Evolutionary conservation across 2,113 vertebrate genomes (phyloP).

Genomic region (Neodon shergylaensis): DNA sequence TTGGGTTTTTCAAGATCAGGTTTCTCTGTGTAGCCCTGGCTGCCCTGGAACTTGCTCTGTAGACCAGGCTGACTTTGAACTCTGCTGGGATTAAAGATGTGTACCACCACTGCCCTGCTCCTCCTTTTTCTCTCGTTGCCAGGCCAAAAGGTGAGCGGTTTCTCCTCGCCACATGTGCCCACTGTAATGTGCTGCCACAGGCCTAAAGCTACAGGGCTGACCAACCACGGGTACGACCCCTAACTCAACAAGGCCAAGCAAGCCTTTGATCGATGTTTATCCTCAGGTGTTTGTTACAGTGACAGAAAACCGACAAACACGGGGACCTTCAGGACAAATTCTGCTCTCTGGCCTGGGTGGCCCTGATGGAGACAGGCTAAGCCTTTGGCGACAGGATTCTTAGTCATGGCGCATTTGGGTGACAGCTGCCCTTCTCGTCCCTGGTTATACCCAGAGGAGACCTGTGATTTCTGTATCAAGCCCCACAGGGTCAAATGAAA

Average conservation of each 20-base stretch:
- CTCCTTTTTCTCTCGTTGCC: neutral
- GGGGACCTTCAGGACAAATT: neutral
- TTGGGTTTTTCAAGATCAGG: neutral
- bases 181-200: neutral
- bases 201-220: neutral
- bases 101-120: neutral
- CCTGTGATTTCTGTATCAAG: neutral
- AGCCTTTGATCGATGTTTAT: neutral
- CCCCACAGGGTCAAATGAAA: neutral
- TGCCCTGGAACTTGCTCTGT: neutral
- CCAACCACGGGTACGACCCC: no score
- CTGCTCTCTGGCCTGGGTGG: neutral
- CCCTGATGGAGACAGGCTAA: neutral
- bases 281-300: neutral
- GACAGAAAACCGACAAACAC: neutral
- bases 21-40: neutral
- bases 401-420: neutral
- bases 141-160: neutral
- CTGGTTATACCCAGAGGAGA: neutral
- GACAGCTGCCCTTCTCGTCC: neutral
- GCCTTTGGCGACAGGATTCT: neutral
- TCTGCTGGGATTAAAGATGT: neutral
- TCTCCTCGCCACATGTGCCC: fast-evolving
- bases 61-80: neutral
- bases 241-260: neutral